phyloP scores from a whole-genome alignment of 2,113 vertebrate species.

The Donacobius atricapilla region DNA sequence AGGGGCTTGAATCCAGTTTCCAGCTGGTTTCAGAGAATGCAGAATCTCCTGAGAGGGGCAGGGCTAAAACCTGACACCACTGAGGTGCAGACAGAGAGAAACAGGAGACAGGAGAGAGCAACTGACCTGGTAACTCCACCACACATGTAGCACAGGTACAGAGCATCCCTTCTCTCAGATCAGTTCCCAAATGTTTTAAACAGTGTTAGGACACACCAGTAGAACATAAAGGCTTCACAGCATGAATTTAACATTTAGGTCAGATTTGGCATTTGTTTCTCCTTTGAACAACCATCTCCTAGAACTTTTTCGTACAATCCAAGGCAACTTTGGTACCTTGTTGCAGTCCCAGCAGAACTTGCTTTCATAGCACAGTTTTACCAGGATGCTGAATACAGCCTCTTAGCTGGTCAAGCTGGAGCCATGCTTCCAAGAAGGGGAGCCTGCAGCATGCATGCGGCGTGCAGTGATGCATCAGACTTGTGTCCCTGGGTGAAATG shows the following conservation, averaged over 20 bases:
- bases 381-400: neutral
- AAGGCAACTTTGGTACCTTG: neutral
- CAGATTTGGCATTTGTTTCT: neutral
- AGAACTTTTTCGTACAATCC: neutral
- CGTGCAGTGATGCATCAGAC: slow-evolving; percentile 7
- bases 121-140: neutral
- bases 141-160: neutral
- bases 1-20: neutral
- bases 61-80: neutral
- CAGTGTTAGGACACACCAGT: neutral
- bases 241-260: neutral
- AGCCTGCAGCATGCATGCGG: slow-evolving; percentile 49
- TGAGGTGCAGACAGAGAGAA: neutral
- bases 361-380: slow-evolving; percentile 35
- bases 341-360: slow-evolving; percentile 29
- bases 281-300: neutral
- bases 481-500: slow-evolving; percentile 45
- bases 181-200: neutral
- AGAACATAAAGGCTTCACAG: neutral
- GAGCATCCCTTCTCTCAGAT: neutral
- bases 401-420: slow-evolving; percentile 22
- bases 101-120: neutral
- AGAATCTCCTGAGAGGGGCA: neutral
- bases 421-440: slow-evolving; percentile 36
- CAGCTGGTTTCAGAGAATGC: neutral